A percentile compares a stretch with the other conserved stretches of the same genome.
These are phyloP conservation scores for Crotalus horridus DNA, from an alignment of 2,113 vertebrate species.

Conservation along the genomic window DNA sequence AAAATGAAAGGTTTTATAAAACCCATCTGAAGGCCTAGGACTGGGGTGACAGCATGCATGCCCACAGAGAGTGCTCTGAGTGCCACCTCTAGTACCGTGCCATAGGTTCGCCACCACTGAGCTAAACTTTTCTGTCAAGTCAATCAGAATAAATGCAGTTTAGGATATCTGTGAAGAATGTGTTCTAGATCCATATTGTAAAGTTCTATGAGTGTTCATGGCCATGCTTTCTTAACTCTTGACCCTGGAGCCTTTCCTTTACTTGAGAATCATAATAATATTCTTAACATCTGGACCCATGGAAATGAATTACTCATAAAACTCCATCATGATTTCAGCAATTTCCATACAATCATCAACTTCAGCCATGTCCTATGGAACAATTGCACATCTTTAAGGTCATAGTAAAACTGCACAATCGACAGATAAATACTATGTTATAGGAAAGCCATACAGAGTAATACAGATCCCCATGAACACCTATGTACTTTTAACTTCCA, in stretches of 20 bases:
- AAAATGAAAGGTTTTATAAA: too few relatives aligned
- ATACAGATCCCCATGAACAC: not conserved
- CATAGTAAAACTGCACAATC: not conserved
- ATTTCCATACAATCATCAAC: not conserved
- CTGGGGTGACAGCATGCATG: too few relatives aligned
- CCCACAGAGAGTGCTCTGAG: too few relatives aligned
- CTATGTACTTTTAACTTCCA: not conserved
- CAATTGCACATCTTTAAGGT: not conserved
- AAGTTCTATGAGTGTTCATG: not conserved
- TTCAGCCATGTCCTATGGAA: not conserved
- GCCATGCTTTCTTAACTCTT: not conserved
- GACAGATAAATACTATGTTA: not conserved
- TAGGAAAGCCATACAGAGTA: not conserved
- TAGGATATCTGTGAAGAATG: not conserved
- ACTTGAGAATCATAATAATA: not conserved
- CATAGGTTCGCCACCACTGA: not conserved
- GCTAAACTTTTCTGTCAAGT: not conserved
- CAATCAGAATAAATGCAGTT: not conserved
- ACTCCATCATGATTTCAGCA: not conserved
- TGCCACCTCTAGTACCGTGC: too few relatives aligned
- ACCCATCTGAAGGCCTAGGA: too few relatives aligned
- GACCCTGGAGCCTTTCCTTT: not conserved
- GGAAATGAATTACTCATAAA: not conserved
- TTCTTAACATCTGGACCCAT: not conserved
- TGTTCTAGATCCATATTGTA: not conserved